phyloP scores from a whole-genome alignment of 2,888 invertebrate species.

The Eupithecia subfuscata region DNA sequence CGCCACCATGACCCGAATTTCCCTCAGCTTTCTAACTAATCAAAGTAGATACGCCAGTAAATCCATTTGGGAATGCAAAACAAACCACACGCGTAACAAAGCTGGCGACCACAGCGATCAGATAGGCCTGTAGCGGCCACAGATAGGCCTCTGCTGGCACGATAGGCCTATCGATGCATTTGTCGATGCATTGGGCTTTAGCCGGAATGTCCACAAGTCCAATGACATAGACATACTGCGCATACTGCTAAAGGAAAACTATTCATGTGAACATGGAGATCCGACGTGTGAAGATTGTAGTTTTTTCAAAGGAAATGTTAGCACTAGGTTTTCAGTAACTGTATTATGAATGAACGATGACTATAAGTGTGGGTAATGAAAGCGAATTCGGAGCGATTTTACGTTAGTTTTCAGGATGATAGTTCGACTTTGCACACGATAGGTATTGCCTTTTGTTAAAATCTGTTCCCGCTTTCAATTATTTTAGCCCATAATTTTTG shows the following conservation, averaged over 20 bases:
- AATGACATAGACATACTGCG: slow-evolving; percentile 8
- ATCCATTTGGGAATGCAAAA: slow-evolving; percentile 14
- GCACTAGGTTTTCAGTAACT: background rate
- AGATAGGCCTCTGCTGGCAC: slow-evolving; percentile 10
- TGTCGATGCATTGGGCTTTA: slow-evolving; percentile 16
- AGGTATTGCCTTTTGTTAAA: background rate
- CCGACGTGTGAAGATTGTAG: background rate
- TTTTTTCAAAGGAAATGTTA: background rate
- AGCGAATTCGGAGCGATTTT: background rate
- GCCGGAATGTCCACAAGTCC: slow-evolving; percentile 14
- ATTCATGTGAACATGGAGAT: background rate
- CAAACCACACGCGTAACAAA: slow-evolving; percentile 23
- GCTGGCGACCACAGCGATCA: slow-evolving; percentile 15
- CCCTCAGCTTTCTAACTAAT: slow-evolving; percentile 13
- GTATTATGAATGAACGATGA: background rate
- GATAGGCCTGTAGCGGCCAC: slow-evolving; percentile 10
- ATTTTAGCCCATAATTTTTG: background rate
- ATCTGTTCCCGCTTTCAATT: background rate
- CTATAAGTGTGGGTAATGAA: background rate
- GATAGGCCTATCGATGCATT: slow-evolving; percentile 14
- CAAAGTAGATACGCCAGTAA: slow-evolving; percentile 9
- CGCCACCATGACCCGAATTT: background rate
- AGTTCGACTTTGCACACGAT: background rate
- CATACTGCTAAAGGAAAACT: background rate
- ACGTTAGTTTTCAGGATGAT: background rate